phyloP scores from a whole-genome alignment of 2,113 vertebrate genomes.

The Columba janthina region DNA sequence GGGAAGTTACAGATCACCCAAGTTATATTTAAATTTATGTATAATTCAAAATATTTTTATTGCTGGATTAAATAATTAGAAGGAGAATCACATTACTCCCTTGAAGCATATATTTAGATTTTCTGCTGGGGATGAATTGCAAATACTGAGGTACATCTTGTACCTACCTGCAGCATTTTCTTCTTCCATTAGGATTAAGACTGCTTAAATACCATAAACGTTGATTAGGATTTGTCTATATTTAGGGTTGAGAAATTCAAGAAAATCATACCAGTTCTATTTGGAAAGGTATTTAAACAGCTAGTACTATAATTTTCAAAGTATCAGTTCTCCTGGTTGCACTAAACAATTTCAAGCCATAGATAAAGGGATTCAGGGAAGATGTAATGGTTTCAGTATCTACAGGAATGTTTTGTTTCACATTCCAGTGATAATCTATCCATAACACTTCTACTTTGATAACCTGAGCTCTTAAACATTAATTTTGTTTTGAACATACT shows the following conservation, averaged over 20 bases:
- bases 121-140: background rate
- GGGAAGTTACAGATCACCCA: background rate
- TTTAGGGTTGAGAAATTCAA: background rate
- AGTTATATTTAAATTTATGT: background rate
- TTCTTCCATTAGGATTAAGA: conserved; percentile 37
- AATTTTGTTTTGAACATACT: background rate
- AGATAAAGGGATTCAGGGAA: background rate
- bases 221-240: background rate
- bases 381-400: background rate
- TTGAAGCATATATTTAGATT: conserved; percentile 17
- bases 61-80: conserved; percentile 20
- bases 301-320: background rate
- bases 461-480: background rate
- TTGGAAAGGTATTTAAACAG: background rate
- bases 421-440: background rate
- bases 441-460: background rate
- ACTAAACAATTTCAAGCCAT: background rate
- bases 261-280: background rate
- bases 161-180: background rate
- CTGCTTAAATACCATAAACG: background rate
- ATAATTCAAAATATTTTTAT: background rate
- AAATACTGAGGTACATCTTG: background rate
- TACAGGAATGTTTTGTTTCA: background rate
- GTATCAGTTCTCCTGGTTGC: background rate
- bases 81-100: background rate